Evolutionary conservation across 1,140 invertebrate genomes (phyloP).

Genomic region (Camponotus vicinus): DNA sequence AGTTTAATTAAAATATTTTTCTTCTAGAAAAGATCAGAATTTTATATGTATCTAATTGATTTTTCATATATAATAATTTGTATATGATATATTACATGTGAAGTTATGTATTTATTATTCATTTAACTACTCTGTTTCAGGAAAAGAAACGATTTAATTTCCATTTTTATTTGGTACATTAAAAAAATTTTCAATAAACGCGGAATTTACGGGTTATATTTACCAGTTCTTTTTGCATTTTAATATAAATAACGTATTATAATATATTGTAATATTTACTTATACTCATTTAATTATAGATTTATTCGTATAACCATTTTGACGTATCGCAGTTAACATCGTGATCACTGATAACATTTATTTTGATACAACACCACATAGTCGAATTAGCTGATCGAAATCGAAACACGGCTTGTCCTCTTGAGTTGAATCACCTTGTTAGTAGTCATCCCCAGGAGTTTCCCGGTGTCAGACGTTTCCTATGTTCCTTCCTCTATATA

Average conservation of each 20-base stretch:
- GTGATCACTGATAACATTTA: background rate
- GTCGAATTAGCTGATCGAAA: conserved; percentile 1
- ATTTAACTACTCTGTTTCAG: background rate
- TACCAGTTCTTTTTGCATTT: background rate
- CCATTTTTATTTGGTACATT: background rate
- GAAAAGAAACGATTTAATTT: background rate
- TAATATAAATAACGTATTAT: background rate
- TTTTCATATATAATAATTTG: background rate
- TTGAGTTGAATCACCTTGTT: conserved; percentile 61
- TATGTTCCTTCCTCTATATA: conserved; percentile 79
- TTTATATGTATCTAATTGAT: background rate
- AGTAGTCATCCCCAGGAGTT: conserved; percentile 74
- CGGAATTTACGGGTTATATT: background rate
- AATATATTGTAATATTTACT: background rate
- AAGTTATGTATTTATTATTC: background rate
- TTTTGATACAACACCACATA: background rate
- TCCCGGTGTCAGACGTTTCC: conserved; percentile 79
- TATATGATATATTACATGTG: background rate
- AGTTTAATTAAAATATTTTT: background rate
- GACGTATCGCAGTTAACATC: background rate
- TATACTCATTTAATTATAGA: background rate
- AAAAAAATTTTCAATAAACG: background rate
- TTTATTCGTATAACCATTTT: background rate
- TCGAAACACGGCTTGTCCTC: conserved; percentile 27
- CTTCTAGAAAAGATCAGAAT: background rate